Base-by-base conservation (phyloP, 1,140 invertebrate species). In the Sarcophaga peregrina region DNA sequence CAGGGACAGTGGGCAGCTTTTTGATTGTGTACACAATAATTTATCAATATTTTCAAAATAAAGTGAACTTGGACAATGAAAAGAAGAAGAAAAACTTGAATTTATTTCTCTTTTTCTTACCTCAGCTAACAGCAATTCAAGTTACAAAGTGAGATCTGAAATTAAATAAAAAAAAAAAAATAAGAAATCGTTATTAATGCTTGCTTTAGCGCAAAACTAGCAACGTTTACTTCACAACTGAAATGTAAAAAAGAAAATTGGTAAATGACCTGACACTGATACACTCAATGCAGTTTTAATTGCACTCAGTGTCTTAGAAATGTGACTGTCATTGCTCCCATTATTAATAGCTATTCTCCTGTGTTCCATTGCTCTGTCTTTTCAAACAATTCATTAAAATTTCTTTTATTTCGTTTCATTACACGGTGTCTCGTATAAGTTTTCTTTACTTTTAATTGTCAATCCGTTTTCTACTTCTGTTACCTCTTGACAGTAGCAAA, bases 211-310 rank as follows among this genome's bases (percentile, higher is more conserved):
- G 13, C 15, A 58, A 58, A 58, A 58, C 13, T 6, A 58, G 13
- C 52, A 15, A 1, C 52, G 11, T 50, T 50, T n/a, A n/a, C n/a
- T n/a, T n/a, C n/a, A n/a, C n/a, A n/a, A n/a, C n/a, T n/a, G n/a
- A 37, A 37, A 37, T 37, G 25, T 37, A 37, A 37, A 1, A 37
- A 37, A 37, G 25, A 4, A 37, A 37, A 52, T 13, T 68, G 17
- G 54, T 13, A n/a, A n/a, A 1, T n/a, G 54, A n/a, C 15, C 17
- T 68, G 62, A 25, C 62, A 68, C 6, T 68, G 62, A 68, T 68
- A 20, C 62, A 68, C 20, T 68, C 17, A 68, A 25, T 68, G 62
- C 62, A 68, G 62, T 68, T 68, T 25, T 20, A 68, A 68, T 68
- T 68, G 62, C 62, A 68, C 17, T n/a, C 25, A 13, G 15, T 15